These are phyloP conservation scores for Nomada flava DNA, from an alignment of 2,888 invertebrate species.

Conservation along the genomic window DNA sequence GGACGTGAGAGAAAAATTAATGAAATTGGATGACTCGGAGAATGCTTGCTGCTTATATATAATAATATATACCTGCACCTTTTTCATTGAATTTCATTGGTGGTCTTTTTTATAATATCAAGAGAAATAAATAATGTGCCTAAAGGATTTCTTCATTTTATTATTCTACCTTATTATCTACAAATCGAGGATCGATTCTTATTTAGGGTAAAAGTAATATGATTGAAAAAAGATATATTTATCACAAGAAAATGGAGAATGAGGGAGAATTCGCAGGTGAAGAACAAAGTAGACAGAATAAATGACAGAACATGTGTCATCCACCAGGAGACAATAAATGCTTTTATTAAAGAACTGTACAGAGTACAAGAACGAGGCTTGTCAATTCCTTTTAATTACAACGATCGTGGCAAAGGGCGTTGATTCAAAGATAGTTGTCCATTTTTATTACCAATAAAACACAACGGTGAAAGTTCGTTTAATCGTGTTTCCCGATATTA, in stretches of 20 bases:
- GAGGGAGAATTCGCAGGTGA: neutral
- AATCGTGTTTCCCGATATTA: slow-evolving; percentile 61
- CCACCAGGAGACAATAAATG: neutral
- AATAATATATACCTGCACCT: too few relatives aligned
- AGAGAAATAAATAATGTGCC: too few relatives aligned
- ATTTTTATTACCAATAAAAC: neutral
- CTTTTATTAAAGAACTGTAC: slow-evolving; percentile 45
- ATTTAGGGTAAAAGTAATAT: neutral
- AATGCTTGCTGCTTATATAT: too few relatives aligned
- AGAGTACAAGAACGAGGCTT: slow-evolving; percentile 24
- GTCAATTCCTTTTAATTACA: slow-evolving; percentile 30
- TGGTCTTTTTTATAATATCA: too few relatives aligned
- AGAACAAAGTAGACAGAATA: too few relatives aligned
- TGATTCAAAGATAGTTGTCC: too few relatives aligned
- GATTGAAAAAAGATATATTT: slow-evolving; percentile 1
- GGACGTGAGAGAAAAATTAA: neutral
- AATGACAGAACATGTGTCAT: neutral
- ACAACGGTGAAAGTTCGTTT: neutral
- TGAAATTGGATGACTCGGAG: neutral
- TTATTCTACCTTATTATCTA: too few relatives aligned
- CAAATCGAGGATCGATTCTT: too few relatives aligned
- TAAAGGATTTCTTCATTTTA: too few relatives aligned
- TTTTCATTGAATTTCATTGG: too few relatives aligned
- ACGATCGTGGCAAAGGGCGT: neutral
- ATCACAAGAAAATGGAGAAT: neutral